These are phyloP conservation scores for Ctenodactylus gundi DNA, from an alignment of 2,113 vertebrate genomes.

Conservation along the genomic window DNA sequence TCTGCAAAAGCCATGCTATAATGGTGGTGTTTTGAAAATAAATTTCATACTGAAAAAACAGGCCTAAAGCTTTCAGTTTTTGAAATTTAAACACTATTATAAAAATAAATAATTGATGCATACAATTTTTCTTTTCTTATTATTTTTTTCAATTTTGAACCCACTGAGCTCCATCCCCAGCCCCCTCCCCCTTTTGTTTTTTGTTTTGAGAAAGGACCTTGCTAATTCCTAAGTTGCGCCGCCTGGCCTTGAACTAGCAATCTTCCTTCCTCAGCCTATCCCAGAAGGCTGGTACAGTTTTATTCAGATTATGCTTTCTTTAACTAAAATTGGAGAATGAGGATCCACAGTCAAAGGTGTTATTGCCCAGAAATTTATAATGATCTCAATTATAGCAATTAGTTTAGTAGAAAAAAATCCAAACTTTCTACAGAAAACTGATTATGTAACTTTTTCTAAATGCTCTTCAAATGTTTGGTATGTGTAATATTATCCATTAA, in stretches of 20 bases:
- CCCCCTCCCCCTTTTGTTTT: background rate
- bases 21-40: background rate
- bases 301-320: background rate
- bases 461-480: background rate
- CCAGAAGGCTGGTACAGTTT: too few relatives aligned
- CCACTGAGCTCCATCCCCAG: too few relatives aligned
- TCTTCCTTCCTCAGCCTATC: too few relatives aligned
- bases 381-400: slow-evolving; percentile 3
- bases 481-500: background rate
- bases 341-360: background rate
- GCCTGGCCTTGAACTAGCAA: too few relatives aligned
- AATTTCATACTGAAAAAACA: slow-evolving; percentile 3
- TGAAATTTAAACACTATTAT: background rate
- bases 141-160: too few relatives aligned
- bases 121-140: too few relatives aligned
- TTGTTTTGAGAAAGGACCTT: too few relatives aligned
- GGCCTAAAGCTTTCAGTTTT: background rate
- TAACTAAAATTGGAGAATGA: background rate
- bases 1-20: background rate
- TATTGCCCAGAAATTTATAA: slow-evolving; percentile 31
- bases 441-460: slow-evolving; percentile 10
- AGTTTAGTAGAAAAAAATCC: background rate
- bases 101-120: background rate
- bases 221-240: too few relatives aligned
- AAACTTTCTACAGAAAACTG: background rate